Evolutionary conservation across 2,113 vertebrate genomes (phyloP).

Genomic region (Cervus canadensis): DNA sequence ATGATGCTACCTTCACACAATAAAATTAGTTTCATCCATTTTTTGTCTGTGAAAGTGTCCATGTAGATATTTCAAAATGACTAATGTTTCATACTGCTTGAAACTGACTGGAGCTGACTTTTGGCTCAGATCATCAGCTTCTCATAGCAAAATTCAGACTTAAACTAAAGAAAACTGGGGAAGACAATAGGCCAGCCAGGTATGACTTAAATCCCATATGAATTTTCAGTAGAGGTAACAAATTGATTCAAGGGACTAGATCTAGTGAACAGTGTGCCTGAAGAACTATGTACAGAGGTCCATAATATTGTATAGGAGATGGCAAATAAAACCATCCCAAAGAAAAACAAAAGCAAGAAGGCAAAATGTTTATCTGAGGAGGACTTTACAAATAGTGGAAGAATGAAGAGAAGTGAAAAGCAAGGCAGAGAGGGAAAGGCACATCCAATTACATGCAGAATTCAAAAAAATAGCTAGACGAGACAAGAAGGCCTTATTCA

Average conservation of each 20-base stretch:
- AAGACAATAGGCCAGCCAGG: not conserved
- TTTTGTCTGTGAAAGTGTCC: not conserved
- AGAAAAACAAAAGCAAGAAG: not conserved
- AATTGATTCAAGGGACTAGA: not conserved
- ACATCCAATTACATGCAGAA: not conserved
- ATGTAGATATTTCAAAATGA: constrained; percentile 22
- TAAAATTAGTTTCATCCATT: constrained; percentile 24
- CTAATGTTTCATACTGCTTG: not conserved
- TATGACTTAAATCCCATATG: not conserved
- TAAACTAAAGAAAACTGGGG: not conserved
- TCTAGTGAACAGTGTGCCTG: not conserved
- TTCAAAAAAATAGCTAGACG: not conserved
- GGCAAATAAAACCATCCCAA: not conserved
- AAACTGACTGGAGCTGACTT: not conserved
- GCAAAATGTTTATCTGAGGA: not conserved
- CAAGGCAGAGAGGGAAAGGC: not conserved
- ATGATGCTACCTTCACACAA: not conserved
- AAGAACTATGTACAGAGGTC: not conserved
- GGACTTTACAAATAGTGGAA: not conserved
- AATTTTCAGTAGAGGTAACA: not conserved
- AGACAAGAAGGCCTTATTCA: not conserved
- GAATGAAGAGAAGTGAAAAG: not conserved
- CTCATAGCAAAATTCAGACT: not conserved
- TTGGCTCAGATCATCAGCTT: not conserved
- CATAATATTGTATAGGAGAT: not conserved